phyloP scores from a whole-genome alignment of 2,888 invertebrate genomes.

The Diploptera punctata region DNA sequence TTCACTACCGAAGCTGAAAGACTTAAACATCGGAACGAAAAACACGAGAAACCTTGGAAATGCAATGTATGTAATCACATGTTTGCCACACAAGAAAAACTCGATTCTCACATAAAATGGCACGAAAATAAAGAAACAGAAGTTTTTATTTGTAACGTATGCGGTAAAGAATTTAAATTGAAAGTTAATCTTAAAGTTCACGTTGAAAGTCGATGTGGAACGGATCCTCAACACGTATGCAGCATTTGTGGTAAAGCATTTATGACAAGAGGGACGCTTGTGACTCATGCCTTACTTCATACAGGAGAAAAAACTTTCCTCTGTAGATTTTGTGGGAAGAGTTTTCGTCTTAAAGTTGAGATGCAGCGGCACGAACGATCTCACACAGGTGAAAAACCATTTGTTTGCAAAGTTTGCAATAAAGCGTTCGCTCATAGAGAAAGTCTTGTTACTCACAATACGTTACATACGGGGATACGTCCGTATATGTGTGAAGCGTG shows the following conservation, averaged over 20 bases:
- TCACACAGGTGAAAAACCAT: slow-evolving; percentile 60
- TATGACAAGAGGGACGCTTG: slow-evolving; percentile 51
- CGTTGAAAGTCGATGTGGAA: slow-evolving; percentile 57
- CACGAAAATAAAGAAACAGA: slow-evolving; percentile 32
- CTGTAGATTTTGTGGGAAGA: slow-evolving; percentile 53
- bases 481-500: slow-evolving; percentile 59
- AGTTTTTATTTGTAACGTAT: slow-evolving; percentile 48
- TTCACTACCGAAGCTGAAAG: slow-evolving; percentile 51
- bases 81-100: slow-evolving; percentile 17
- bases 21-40: slow-evolving; percentile 50
- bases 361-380: slow-evolving; percentile 54
- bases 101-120: slow-evolving; percentile 10
- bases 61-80: slow-evolving; percentile 4
- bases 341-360: slow-evolving; percentile 53
- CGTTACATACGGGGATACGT: slow-evolving; percentile 57
- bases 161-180: slow-evolving; percentile 51
- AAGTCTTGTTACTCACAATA: slow-evolving; percentile 58
- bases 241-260: slow-evolving; percentile 50
- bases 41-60: slow-evolving; percentile 43
- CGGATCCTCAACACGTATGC: slow-evolving; percentile 37
- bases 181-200: slow-evolving; percentile 55
- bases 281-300: slow-evolving; percentile 51
- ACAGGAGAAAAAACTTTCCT: slow-evolving; percentile 49
- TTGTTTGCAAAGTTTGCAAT: slow-evolving; percentile 55
- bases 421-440: slow-evolving; percentile 58